Conservation (phyloP, 2,888 invertebrate species). For the Lasioglossum marginatum region DNA sequence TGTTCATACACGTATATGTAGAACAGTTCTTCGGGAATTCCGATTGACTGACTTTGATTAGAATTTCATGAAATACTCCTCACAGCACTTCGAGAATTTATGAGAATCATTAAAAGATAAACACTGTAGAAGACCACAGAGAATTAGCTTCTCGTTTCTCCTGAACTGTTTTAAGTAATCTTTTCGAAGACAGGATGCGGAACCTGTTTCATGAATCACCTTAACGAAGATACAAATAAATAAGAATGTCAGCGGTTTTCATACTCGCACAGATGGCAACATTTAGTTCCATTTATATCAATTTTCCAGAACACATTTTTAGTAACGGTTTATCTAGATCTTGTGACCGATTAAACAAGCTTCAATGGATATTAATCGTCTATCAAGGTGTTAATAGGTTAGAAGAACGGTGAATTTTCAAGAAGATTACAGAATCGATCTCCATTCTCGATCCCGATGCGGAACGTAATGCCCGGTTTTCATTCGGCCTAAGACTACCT, state of each 20-base stretch:
- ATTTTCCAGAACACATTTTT: not conserved
- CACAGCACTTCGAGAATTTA: not conserved
- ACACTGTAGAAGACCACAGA: not conserved
- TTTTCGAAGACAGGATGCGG: not conserved
- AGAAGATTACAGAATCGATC: not conserved
- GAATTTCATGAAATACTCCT: not conserved
- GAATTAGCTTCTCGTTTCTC: not conserved
- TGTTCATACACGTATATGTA: no score
- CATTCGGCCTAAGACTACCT: not conserved
- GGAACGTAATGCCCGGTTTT: not conserved
- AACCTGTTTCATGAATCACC: not conserved
- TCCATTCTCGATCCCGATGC: conserved; percentile 8
- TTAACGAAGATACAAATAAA: not conserved
- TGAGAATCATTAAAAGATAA: not conserved
- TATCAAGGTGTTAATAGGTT: not conserved
- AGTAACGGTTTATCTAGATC: not conserved
- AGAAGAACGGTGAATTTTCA: not conserved
- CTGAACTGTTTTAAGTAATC: not conserved
- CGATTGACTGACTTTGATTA: not conserved
- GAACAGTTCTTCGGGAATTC: no score
- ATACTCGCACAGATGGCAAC: not conserved
- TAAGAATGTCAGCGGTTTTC: not conserved
- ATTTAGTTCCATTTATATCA: not conserved
- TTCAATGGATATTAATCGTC: not conserved
- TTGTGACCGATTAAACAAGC: not conserved